phyloP scores from a whole-genome alignment of 2,888 invertebrate genomes.

The Lapara coniferarum region DNA sequence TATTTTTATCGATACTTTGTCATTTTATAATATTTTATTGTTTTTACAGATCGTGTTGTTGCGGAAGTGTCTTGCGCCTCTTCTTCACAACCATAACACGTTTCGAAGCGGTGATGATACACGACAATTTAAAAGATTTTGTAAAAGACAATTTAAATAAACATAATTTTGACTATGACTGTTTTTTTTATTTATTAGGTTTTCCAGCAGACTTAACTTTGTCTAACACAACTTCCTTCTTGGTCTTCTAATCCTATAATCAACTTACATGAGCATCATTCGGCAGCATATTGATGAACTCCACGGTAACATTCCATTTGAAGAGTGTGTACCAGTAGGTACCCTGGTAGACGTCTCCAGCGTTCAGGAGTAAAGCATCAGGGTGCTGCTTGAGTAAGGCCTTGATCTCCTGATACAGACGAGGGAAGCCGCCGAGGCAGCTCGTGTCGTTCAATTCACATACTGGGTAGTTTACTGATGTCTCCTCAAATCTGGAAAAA shows the following conservation, averaged over 20 bases:
- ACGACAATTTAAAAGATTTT: too few relatives aligned
- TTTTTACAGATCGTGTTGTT: too few relatives aligned
- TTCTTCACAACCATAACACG: too few relatives aligned
- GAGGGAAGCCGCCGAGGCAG: slow-evolving; percentile 88
- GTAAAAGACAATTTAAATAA: too few relatives aligned
- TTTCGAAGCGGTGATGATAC: too few relatives aligned
- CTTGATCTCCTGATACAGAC: slow-evolving; percentile 84
- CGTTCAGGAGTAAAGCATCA: slow-evolving; percentile 88
- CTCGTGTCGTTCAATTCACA: slow-evolving; percentile 80
- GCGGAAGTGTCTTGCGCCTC: too few relatives aligned
- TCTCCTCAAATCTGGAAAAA: slow-evolving; percentile 84
- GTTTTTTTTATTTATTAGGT: too few relatives aligned
- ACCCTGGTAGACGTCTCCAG: slow-evolving; percentile 93
- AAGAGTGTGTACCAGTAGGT: slow-evolving; percentile 92
- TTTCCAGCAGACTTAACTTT: too few relatives aligned
- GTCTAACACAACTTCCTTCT: not conserved
- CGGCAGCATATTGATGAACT: slow-evolving; percentile 89
- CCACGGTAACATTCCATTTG: slow-evolving; percentile 88
- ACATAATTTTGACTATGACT: too few relatives aligned
- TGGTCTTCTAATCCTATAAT: not conserved
- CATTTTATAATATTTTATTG: too few relatives aligned
- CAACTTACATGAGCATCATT: slow-evolving; percentile 89
- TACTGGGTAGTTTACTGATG: slow-evolving; percentile 79
- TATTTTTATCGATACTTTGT: too few relatives aligned
- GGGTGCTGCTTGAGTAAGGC: slow-evolving; percentile 74